These are phyloP conservation scores for Phenganax subtilis DNA, from an alignment of 92 coral and sea anemone genomes.

Conservation along the genomic window DNA sequence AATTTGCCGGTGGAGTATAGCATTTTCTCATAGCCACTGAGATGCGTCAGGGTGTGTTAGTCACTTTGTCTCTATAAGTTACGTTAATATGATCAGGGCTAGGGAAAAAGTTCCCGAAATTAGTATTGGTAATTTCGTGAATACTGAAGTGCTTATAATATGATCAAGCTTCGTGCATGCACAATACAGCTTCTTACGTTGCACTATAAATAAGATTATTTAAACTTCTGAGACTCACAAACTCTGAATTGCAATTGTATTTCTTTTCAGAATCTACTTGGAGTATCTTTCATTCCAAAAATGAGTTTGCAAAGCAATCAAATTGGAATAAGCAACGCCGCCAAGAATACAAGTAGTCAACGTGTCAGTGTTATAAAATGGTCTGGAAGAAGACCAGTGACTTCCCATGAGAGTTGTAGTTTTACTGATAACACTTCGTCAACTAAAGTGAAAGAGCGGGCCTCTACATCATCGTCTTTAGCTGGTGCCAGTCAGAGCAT, in stretches of 20 bases:
- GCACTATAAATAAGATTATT: no score
- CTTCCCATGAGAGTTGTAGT: neutral
- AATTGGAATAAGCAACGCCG: neutral
- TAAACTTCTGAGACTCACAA: no score
- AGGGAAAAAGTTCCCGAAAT: no score
- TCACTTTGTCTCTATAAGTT: no score
- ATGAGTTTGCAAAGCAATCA: neutral
- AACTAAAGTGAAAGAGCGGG: neutral
- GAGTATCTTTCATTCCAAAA: neutral
- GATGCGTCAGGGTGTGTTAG: no score
- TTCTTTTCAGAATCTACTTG: no score
- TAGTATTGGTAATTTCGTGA: no score
- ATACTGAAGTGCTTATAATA: neutral
- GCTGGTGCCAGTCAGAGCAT: slow-evolving; percentile 33
- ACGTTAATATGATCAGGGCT: no score
- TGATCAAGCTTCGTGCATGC: neutral
- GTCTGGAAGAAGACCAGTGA: neutral
- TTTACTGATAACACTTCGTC: neutral
- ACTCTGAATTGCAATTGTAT: no score
- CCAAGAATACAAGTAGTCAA: neutral
- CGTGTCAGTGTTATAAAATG: slow-evolving; percentile 18
- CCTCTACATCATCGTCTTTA: neutral
- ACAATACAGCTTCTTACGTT: no score
- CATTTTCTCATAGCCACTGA: no score
- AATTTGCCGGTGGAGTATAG: no score